Base-by-base conservation (phyloP, 2,888 invertebrate genomes). In the Calameuta filiformis region DNA sequence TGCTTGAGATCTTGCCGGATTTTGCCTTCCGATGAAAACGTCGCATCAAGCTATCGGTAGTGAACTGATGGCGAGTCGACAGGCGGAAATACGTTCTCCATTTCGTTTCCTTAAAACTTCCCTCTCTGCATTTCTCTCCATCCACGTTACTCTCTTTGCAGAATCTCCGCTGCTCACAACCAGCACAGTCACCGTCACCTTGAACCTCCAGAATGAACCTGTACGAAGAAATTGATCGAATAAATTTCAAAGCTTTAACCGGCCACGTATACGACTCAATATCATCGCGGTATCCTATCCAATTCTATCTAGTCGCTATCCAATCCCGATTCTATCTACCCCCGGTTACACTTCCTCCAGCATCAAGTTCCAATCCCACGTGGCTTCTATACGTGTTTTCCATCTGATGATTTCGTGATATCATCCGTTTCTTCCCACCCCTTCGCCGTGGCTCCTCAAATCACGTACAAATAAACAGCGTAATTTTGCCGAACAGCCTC, bases 241-340 rank as follows among this genome's bases (percentile, higher is more conserved):
- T 84, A 84, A 88, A 87, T 88, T 86, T 84, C 79, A 79, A 80
- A 82, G 81, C 79, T 79, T 81, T 83, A 79, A 81, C 80, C 82
- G 77, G 79, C 79, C 78, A 80, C 80, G 81, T 76, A 80, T 79
- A 69, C 68, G 75, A 78, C 78, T 85, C 83, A 82, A 82, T 84
- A 81, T 79, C 82, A 69, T 73, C 71, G 56, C 37, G 76, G 78
- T 79, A 80, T 81, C 82, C 84, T 83, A 88, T 87, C 85, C 87
- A 83, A 87, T 87, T 83, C 84, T 84, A 87, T 86, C 84, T 84
- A 83, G 83, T 84, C 84, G 83, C 81, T 85, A 88, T 87, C 84
- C 87, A 86, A 86, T 88, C 86, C 83, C 84, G 81, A 85, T 84
- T 82, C 84, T 81, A 84, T 85, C 84, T 81, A 77, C 81, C 79